Evolutionary conservation across 2,797 vertebrate species (phyloP).

Genomic region (Pyrocephalus nanus): DNA sequence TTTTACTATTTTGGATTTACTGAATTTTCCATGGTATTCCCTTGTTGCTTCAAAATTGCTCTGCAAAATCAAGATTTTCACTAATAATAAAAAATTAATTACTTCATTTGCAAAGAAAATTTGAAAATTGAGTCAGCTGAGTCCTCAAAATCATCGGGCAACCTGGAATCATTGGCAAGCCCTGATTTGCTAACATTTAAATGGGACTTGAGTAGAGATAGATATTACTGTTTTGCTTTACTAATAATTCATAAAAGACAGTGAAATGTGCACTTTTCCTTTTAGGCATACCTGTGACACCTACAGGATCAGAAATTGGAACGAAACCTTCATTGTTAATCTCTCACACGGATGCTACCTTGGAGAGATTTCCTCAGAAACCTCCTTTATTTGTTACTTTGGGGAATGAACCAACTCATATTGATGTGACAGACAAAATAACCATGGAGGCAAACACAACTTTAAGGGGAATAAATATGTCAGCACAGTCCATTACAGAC

Average conservation of each 20-base stretch:
- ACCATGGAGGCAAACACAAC: neutral
- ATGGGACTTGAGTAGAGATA: neutral
- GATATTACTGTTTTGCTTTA: neutral
- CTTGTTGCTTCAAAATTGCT: neutral
- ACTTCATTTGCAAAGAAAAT: neutral
- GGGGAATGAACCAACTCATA: neutral
- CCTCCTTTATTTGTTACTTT: conserved; percentile 11
- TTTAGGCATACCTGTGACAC: conserved; percentile 73
- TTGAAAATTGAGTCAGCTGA: neutral
- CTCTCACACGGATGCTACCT: neutral
- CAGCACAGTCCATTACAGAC: neutral
- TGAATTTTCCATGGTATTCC: neutral
- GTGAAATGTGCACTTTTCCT: conserved; percentile 23
- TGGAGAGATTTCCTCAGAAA: conserved; percentile 5
- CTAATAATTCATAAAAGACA: neutral
- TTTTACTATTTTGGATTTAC: neutral
- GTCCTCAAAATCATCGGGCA: neutral
- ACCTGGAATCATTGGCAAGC: neutral
- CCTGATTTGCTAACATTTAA: neutral
- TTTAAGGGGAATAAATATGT: conserved; percentile 6
- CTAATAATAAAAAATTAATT: neutral
- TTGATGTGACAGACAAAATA: neutral
- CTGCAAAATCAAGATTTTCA: neutral
- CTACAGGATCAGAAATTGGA: conserved; percentile 49
- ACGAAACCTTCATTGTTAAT: conserved; percentile 5